phyloP scores from a whole-genome alignment of 2,888 invertebrate species.

The Rhingia rostrata region DNA sequence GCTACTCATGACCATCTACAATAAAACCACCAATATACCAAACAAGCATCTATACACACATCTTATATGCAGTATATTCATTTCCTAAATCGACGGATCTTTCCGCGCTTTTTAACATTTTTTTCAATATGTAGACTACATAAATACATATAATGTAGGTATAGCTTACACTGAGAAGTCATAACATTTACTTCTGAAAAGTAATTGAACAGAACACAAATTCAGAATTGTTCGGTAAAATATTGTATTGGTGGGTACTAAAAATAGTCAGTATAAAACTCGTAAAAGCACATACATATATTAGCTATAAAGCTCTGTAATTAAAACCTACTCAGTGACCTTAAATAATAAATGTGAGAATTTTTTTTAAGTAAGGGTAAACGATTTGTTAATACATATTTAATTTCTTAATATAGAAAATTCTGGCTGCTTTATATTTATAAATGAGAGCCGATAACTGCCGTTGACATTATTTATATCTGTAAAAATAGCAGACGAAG shows the following conservation, averaged over 20 bases:
- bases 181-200: neutral
- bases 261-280: too few species aligned
- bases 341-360: too few species aligned
- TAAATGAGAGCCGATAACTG: too few species aligned
- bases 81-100: constrained; percentile 2
- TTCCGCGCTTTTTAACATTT: neutral
- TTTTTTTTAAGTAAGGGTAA: too few species aligned
- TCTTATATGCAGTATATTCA: constrained; percentile 5
- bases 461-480: too few species aligned
- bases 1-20: constrained; percentile 22
- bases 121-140: neutral
- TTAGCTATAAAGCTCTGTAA: too few species aligned
- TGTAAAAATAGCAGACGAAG: too few species aligned
- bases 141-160: neutral
- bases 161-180: neutral
- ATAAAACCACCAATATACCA: neutral
- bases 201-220: neutral
- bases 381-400: too few species aligned
- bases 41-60: neutral
- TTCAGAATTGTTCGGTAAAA: constrained; percentile 3
- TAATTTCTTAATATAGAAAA: too few species aligned
- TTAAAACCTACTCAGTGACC: too few species aligned
- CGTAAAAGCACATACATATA: too few species aligned
- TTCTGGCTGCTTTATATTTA: too few species aligned
- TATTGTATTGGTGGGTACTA: neutral